Base-by-base conservation (phyloP, 1,140 invertebrate genomes). In the Atopsyche davidsoni region DNA sequence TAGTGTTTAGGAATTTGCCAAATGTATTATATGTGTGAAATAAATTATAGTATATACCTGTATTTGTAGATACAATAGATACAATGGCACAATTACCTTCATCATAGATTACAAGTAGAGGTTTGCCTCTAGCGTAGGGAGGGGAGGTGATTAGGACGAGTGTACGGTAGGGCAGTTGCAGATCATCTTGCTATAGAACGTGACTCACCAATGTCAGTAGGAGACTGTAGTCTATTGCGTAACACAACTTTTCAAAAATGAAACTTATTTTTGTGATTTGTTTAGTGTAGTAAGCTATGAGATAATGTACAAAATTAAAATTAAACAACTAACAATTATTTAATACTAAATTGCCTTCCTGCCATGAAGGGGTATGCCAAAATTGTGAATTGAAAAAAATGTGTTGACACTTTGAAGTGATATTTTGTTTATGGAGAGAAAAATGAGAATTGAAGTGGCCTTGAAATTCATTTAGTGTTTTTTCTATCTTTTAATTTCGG, bases 341-440 rank as follows among this genome's bases (percentile, higher is more conserved):
- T 54, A 47, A 51, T 49, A 51, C 51, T 54, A 54, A 54, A 58
- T 58, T 51, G 51, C 56, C 56, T 58, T 58, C 52, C 56, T 58
- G 56, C 53, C 56, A 52, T 52, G 51, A 58, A n/a, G 40, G 55
- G 56, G 56, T 58, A 55, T 58, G 56, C 56, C 56, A 49, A 58
- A 51, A 51, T 49, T 57, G 41, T 57, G 46, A 51, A 57, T 51
- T 52, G 45, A 36, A 41, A 57, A 48, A 28, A 51, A 44, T 40
- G 24, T 46, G 40, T 49, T 41, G 22, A 53, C 41, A 53, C 21
- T 52, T 46, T 47, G 32, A 49, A 44, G 34, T 47, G 42, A 53
- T 48, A 53, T 48, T 53, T 57, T 42, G 45, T 51, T 49, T 55
- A 28, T 41, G 34, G 18, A 24, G 23, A 24, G 42, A 43, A 34